Percentiles rank a stretch among this genome's conserved stretches.
Evolutionary conservation across 1,140 invertebrate genomes (phyloP).

Genomic region (Oryctes rhinoceros): DNA sequence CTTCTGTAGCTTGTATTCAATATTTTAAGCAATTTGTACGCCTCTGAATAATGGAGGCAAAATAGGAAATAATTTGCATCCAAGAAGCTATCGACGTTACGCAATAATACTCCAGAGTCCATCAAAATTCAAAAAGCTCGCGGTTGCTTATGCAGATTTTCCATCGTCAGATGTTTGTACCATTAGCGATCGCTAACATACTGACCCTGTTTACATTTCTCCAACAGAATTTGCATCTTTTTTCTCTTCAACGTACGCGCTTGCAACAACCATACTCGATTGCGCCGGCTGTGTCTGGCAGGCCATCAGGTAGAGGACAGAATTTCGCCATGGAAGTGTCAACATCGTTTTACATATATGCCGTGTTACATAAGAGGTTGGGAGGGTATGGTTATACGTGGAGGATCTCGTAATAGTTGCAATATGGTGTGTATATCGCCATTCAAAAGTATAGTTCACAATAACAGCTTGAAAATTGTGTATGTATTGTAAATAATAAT

Average conservation of each 20-base stretch:
- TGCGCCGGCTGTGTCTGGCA: neutral
- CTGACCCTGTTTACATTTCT: constrained; percentile 21
- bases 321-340: constrained; percentile 14
- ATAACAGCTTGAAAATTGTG: too few relatives aligned
- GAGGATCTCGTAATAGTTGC: neutral
- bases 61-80: too few relatives aligned
- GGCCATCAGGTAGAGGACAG: neutral
- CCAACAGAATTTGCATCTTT: constrained; percentile 3
- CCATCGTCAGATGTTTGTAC: neutral
- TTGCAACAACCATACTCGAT: neutral
- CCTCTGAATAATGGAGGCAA: too few relatives aligned
- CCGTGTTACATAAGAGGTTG: neutral
- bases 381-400: neutral
- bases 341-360: constrained; percentile 13
- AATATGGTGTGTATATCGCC: neutral
- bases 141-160: neutral
- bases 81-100: too few relatives aligned
- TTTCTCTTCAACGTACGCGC: neutral
- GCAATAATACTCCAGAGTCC: too few relatives aligned
- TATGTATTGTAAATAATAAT: too few relatives aligned
- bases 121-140: too few relatives aligned
- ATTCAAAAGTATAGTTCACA: neutral
- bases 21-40: too few relatives aligned
- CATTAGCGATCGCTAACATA: constrained; percentile 4
- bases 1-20: too few relatives aligned